Conservation (phyloP, 2,888 invertebrate species). For the Limnephilus lunatus region DNA sequence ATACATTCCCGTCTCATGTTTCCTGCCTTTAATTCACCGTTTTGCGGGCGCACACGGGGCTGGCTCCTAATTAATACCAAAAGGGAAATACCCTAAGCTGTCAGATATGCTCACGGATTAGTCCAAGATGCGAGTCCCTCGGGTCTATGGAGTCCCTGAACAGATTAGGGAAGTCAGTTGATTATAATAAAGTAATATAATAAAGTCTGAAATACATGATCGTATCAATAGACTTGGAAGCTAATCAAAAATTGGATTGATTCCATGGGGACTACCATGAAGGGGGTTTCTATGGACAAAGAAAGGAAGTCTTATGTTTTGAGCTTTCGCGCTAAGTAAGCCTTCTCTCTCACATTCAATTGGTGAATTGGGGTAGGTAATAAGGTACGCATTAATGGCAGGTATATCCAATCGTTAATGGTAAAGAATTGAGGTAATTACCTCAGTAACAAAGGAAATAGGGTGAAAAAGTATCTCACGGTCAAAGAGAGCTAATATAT, state of each 20-base stretch:
- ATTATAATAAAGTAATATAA: constrained; percentile 22
- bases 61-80: constrained; percentile 31
- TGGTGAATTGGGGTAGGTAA: not conserved
- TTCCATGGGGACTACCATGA: not conserved
- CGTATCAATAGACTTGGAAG: not conserved
- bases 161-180: constrained; percentile 14
- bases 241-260: not conserved
- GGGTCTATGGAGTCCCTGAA: not conserved
- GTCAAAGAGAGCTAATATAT: not conserved
- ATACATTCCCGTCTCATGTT: not conserved
- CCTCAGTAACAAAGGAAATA: not conserved
- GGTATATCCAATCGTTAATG: not conserved
- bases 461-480: not conserved
- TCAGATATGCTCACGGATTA: constrained; percentile 22
- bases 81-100: constrained; percentile 29
- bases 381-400: not conserved
- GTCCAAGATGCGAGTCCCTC: not conserved
- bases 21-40: constrained; percentile 9
- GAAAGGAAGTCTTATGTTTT: not conserved
- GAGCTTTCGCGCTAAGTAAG: not conserved
- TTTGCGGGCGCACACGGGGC: constrained; percentile 15
- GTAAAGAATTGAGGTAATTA: not conserved
- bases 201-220: not conserved
- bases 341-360: not conserved
- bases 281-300: not conserved